These are phyloP conservation scores for Galerucella calmariensis DNA, from an alignment of 2,888 invertebrate genomes.

Conservation along the genomic window DNA sequence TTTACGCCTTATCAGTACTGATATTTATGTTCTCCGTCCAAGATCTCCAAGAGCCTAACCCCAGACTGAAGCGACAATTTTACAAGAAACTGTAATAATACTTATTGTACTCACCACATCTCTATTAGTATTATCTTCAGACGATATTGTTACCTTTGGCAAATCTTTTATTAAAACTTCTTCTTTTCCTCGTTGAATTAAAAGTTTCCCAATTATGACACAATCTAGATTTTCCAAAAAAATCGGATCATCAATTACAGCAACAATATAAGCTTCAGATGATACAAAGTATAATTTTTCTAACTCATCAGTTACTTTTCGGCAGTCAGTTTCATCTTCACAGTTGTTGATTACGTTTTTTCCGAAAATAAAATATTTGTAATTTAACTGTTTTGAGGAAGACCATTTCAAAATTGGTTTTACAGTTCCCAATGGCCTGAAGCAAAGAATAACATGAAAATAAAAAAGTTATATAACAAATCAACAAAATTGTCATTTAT, in stretches of 20 bases:
- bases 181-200: neutral
- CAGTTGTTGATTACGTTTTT: neutral
- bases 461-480: too few relatives aligned
- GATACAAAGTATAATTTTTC: conserved; percentile 20
- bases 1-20: too few relatives aligned
- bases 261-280: conserved; percentile 36
- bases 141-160: conserved; percentile 27
- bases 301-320: conserved; percentile 32
- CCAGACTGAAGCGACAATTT: too few relatives aligned
- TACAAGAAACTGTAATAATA: too few relatives aligned
- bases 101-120: conserved; percentile 26
- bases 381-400: conserved; percentile 43
- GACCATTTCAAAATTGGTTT: conserved; percentile 46
- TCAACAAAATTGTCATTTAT: too few relatives aligned
- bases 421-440: conserved; percentile 43
- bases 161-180: conserved; percentile 22
- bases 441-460: conserved; percentile 28
- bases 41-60: too few relatives aligned
- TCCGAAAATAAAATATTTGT: conserved; percentile 42
- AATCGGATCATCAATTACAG: conserved; percentile 37
- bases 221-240: conserved; percentile 30
- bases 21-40: too few relatives aligned
- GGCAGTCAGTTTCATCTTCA: conserved; percentile 8
- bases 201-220: conserved; percentile 27
- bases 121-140: conserved; percentile 24